A percentile compares a stretch with the other conserved stretches of the same genome.
phyloP scores from a whole-genome alignment of 1,140 invertebrate genomes.

The Nasonia longicornis region DNA sequence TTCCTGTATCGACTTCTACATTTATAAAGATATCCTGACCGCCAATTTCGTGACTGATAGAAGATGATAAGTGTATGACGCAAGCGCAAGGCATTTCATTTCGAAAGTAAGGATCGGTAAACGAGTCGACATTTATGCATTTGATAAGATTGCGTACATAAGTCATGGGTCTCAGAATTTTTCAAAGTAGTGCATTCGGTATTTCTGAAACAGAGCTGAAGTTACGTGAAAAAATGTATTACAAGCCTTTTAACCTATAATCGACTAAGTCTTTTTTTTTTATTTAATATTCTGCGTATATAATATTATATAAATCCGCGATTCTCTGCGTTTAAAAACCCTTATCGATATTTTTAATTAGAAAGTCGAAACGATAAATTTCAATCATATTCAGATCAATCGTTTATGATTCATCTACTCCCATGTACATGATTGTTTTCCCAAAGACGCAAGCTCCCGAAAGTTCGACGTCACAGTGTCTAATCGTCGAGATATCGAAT shows the following conservation, averaged over 20 bases:
- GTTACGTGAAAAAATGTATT: no score
- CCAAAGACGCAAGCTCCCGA: neutral
- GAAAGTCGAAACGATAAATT: neutral
- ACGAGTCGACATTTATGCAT: neutral
- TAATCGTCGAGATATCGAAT: constrained; percentile 20
- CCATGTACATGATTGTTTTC: neutral
- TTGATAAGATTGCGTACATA: neutral
- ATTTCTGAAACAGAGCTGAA: no score
- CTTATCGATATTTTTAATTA: neutral
- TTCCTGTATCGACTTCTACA: no score
- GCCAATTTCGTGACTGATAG: no score
- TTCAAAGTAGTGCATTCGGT: no score
- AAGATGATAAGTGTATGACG: neutral
- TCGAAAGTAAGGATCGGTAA: neutral
- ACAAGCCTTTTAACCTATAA: no score
- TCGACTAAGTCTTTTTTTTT: no score
- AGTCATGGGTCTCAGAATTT: neutral
- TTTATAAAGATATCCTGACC: no score
- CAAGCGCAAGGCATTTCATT: neutral
- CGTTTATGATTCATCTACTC: neutral
- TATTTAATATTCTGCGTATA: no score
- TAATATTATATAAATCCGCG: no score
- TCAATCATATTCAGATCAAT: neutral
- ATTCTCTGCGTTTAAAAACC: no score
- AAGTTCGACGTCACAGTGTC: constrained; percentile 15